A percentile compares a stretch with the other conserved stretches of the same genome.
Conservation (phyloP, 2,888 invertebrate genomes). For the Cephus nigrinus region DNA sequence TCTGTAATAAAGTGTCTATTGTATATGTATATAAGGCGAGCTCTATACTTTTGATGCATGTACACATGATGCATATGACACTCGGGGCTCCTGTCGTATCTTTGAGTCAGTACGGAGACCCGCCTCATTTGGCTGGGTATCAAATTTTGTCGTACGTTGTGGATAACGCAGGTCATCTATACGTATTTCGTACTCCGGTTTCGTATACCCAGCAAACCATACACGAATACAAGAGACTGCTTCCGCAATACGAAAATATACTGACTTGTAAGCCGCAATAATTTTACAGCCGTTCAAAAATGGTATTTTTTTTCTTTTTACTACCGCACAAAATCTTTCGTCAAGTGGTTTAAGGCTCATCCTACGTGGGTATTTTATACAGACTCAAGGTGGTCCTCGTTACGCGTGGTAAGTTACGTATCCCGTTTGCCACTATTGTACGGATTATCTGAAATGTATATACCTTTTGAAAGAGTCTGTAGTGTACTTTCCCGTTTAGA, state of each 20-base stretch:
- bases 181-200: background rate
- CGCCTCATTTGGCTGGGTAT: slow-evolving; percentile 49
- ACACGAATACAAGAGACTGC: slow-evolving; percentile 53
- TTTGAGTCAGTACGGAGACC: slow-evolving; percentile 34
- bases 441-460: background rate
- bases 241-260: slow-evolving; percentile 64
- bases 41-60: too few relatives aligned
- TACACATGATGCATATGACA: background rate
- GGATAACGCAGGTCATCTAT: background rate
- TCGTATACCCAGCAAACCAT: slow-evolving; percentile 35
- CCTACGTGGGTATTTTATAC: background rate
- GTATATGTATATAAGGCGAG: too few relatives aligned
- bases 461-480: background rate
- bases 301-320: background rate
- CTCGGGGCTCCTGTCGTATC: background rate
- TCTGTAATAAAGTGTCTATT: too few relatives aligned
- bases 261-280: slow-evolving; percentile 44
- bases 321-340: background rate
- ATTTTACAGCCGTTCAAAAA: too few relatives aligned
- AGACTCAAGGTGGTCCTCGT: background rate
- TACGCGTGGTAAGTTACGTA: background rate
- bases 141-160: slow-evolving; percentile 41
- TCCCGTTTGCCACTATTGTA: background rate
- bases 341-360: background rate
- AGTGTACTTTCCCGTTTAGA: background rate